Percentiles rank a stretch among this genome's conserved stretches.
Conservation (phyloP, 2,888 invertebrate species). For the Epirrhoe tristata region DNA sequence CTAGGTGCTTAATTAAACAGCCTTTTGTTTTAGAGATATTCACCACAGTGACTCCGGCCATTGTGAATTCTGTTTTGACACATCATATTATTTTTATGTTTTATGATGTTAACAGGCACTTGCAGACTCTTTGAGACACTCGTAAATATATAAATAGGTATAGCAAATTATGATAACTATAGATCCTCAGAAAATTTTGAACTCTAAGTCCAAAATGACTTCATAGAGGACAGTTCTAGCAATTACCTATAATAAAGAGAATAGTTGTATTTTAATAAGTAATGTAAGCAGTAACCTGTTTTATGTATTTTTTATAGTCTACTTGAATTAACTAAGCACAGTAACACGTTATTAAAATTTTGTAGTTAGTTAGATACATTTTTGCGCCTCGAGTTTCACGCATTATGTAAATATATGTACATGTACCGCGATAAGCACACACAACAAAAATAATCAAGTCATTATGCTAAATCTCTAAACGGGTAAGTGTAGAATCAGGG, state of each 20-base stretch:
- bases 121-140: background rate
- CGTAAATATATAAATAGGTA: too few relatives aligned
- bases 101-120: background rate
- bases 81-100: background rate
- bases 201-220: background rate
- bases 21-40: slow-evolving; percentile 48
- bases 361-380: slow-evolving; percentile 55
- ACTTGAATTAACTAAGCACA: slow-evolving; percentile 68
- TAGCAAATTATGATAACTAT: background rate
- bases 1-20: slow-evolving; percentile 53
- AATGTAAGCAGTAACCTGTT: slow-evolving; percentile 64
- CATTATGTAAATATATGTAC: slow-evolving; percentile 66
- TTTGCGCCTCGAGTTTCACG: slow-evolving; percentile 60
- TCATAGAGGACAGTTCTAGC: slow-evolving; percentile 14
- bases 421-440: slow-evolving; percentile 61
- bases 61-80: slow-evolving; percentile 8
- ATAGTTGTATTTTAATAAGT: slow-evolving; percentile 61
- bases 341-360: slow-evolving; percentile 68
- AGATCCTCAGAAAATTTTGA: background rate
- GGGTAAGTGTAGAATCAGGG: slow-evolving; percentile 68
- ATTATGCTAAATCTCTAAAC: slow-evolving; percentile 77
- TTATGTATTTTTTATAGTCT: slow-evolving; percentile 68
- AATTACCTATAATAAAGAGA: slow-evolving; percentile 50
- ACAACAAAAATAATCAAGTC: slow-evolving; percentile 67
- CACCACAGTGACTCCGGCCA: slow-evolving; percentile 26